Conservation (phyloP, 2,797 vertebrate species). For the Sebastes oblongus region DNA sequence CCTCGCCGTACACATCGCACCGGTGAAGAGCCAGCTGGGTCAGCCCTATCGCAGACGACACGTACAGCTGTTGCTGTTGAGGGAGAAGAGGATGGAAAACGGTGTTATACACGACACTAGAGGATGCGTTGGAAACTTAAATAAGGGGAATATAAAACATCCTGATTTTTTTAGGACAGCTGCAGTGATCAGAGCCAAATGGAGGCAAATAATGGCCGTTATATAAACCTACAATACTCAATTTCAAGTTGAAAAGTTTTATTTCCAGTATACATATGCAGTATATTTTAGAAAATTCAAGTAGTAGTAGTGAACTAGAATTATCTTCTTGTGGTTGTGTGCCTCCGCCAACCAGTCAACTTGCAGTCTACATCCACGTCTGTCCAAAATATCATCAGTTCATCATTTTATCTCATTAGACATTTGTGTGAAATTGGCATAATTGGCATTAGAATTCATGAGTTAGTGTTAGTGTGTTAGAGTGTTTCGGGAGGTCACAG, state of each 20-base stretch:
- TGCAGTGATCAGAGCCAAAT: not conserved
- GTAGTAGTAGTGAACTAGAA: too few species aligned
- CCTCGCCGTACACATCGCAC: slow-evolving; percentile 93
- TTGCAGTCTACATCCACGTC: too few species aligned
- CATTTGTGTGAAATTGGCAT: too few species aligned
- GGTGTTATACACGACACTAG: not conserved
- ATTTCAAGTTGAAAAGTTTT: not conserved
- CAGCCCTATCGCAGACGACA: slow-evolving; percentile 89
- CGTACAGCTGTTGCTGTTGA: slow-evolving; percentile 96
- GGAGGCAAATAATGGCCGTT: not conserved
- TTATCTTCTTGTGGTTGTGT: too few species aligned
- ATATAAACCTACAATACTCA: too few species aligned
- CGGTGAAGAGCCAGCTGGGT: slow-evolving; percentile 96
- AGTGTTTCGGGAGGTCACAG: too few species aligned
- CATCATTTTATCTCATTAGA: fast-evolving
- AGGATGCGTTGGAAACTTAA: not conserved
- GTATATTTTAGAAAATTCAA: too few species aligned
- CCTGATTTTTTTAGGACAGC: not conserved
- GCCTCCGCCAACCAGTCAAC: too few species aligned
- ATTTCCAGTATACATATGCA: not conserved
- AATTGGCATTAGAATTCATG: too few species aligned
- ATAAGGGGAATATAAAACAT: not conserved
- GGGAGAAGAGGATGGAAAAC: not conserved
- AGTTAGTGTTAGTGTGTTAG: too few species aligned
- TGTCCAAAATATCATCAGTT: too few species aligned